Percentiles rank a stretch among this genome's conserved stretches.
These are phyloP conservation scores for cat (Felis catus) DNA, from an alignment of 2,113 vertebrate species.

Conservation along the genomic window DNA sequence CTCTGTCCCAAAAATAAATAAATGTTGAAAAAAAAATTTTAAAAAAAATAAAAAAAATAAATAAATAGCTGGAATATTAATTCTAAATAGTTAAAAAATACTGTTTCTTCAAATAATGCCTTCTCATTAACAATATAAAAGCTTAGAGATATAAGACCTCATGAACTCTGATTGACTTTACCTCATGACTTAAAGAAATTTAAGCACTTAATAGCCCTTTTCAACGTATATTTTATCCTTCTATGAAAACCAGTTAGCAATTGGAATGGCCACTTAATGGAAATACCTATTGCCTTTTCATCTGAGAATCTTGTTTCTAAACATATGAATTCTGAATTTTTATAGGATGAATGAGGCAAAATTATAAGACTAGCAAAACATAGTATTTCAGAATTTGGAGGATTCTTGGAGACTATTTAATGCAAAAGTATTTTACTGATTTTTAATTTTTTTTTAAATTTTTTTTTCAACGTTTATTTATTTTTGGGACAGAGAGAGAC, in stretches of 20 bases:
- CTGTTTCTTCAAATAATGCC: constrained; percentile 23
- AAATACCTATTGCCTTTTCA: neutral
- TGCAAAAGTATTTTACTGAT: neutral
- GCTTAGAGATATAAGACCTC: neutral
- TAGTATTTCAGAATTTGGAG: neutral
- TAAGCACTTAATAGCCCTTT: constrained; percentile 39
- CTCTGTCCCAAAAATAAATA: no score
- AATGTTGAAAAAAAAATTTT: no score
- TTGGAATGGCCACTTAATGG: constrained; percentile 26
- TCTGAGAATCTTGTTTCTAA: neutral
- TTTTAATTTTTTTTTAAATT: neutral
- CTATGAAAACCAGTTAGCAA: neutral
- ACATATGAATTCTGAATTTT: constrained; percentile 22
- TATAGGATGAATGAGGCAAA: neutral
- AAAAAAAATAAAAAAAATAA: no score
- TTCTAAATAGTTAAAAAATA: constrained; percentile 7
- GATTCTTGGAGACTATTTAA: neutral
- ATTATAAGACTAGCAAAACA: neutral
- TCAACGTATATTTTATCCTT: constrained; percentile 45
- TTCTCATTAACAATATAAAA: neutral
- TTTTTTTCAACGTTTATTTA: no score
- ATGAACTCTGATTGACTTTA: constrained; percentile 1
- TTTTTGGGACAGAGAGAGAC: no score
- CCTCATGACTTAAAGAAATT: constrained; percentile 19
- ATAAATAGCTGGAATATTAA: constrained; percentile 17